These are phyloP conservation scores for Xanthorhoe designata DNA, from an alignment of 2,888 invertebrate species.

Conservation along the genomic window DNA sequence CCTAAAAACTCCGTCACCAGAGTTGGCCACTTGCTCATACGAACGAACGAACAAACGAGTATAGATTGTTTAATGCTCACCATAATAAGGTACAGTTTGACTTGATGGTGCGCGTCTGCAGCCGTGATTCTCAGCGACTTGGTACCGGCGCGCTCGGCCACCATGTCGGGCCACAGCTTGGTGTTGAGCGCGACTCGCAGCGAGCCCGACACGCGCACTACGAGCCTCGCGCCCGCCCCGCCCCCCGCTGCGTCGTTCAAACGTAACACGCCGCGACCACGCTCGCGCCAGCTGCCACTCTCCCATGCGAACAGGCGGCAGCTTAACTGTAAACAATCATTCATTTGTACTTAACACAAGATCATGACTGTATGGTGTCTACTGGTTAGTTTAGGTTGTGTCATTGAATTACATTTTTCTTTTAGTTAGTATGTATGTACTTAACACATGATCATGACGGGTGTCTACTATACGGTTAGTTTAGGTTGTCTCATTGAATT, in stretches of 20 bases:
- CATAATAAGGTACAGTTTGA: constrained; percentile 95
- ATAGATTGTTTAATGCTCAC: constrained; percentile 73
- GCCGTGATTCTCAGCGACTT: constrained; percentile 96
- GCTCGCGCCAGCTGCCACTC: constrained; percentile 94
- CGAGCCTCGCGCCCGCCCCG: constrained; percentile 87
- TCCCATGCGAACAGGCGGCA: constrained; percentile 97
- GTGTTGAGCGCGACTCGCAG: constrained; percentile 96
- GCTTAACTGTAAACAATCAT: constrained; percentile 83
- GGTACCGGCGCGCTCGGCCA: constrained; percentile 93
- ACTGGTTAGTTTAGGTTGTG: too few species aligned
- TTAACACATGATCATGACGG: too few species aligned
- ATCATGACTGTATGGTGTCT: too few species aligned
- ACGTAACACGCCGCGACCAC: constrained; percentile 94
- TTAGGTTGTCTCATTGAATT: too few species aligned
- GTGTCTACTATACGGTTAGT: too few species aligned
- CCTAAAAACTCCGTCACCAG: too few species aligned
- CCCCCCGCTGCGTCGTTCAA: constrained; percentile 90
- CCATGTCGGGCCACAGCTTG: constrained; percentile 97
- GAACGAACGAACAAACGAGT: too few species aligned
- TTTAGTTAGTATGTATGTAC: too few species aligned
- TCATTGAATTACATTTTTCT: too few species aligned
- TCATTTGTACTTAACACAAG: too few species aligned
- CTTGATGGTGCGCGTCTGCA: constrained; percentile 91
- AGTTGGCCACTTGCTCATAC: too few species aligned
- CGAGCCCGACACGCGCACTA: constrained; percentile 95